A percentile compares a stretch with the other conserved stretches of the same genome.
phyloP scores from a whole-genome alignment of 1,140 invertebrate species.

The Meloidogyne floridensis region DNA sequence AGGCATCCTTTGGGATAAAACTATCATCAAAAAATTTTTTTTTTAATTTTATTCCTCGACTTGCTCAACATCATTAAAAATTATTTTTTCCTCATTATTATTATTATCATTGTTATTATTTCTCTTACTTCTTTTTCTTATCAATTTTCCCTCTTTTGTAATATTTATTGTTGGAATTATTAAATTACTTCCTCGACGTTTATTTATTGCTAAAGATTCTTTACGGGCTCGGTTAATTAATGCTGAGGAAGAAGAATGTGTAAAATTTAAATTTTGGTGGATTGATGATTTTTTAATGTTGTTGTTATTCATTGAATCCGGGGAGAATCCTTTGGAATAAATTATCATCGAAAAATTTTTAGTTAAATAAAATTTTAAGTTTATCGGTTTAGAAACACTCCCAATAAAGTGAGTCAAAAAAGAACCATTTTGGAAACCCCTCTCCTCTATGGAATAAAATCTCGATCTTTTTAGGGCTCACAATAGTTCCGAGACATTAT shows the following conservation, averaged over 20 bases:
- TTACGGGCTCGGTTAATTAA: neutral
- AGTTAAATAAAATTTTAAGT: too few species aligned
- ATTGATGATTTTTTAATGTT: neutral
- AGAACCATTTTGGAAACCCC: too few species aligned
- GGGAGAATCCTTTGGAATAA: neutral
- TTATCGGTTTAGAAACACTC: too few species aligned
- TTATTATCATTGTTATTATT: neutral
- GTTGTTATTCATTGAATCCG: neutral
- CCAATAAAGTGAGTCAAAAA: too few species aligned
- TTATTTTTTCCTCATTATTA: neutral
- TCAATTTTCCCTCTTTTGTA: neutral
- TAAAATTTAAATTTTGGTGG: neutral
- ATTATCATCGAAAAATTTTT: too few species aligned
- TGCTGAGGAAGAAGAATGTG: neutral
- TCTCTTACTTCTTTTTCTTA: slow-evolving; percentile 6
- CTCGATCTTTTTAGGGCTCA: too few species aligned
- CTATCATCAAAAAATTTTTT: too few species aligned
- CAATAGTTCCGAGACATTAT: too few species aligned
- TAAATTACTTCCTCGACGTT: neutral
- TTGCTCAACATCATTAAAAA: too few species aligned
- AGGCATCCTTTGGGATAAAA: too few species aligned
- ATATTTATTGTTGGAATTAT: neutral
- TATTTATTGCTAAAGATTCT: neutral
- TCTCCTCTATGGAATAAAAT: too few species aligned
- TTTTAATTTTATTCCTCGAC: too few species aligned